Evolutionary conservation across 1,140 invertebrate species (phyloP), one percentile per base, ranked within the genome.

Genomic region (Drosophila navojoa): DNA sequence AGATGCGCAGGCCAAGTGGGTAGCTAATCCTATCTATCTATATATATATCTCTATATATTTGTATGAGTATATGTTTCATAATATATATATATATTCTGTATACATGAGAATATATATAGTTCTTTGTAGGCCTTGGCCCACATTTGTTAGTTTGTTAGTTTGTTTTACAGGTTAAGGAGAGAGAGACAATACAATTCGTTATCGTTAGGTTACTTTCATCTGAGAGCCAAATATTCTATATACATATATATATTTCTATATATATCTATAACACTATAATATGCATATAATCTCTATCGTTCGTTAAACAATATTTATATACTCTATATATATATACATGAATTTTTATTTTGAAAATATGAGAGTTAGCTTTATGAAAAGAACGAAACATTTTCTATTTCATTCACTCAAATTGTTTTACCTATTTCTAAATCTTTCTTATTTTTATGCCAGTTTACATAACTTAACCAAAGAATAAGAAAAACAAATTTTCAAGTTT

Each of bases 341-440:
- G 49, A 16, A 7, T 45, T 15, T 9, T 38, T 61, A 63, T 79
- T 69, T 47, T 79, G 60, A 58, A 40, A 38, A 61, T 42, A 62
- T 38, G 82, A 87, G 62, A 87, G 84, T 86, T 87, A 86, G 82
- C 84, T 84, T 86, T 81, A 77, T 47, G 53, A 72, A 72, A 79
- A 84, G 58, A 79, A 54, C n/a, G 47, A 67, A 79, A 75, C 76
- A 79, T 69, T 74, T 35, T 49, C 49, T 87, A 82, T 79, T 85
- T 87, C 71, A 87, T 87, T 85, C 77, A 84, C 77, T 85, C 64
- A 77, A 84, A 84, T 77, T 79, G 80, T 84, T 57, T 57, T 45
- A 2, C 7, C 6, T 29, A 3, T 29, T 16, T 45, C 6, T 2
- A 32, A 32, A 32, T 44, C 35, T 38, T 38, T 38, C 35, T 38